Percentiles rank a stretch among this genome's conserved stretches.
phyloP scores from a whole-genome alignment of 2,888 invertebrate genomes.

The Magallana nippona region DNA sequence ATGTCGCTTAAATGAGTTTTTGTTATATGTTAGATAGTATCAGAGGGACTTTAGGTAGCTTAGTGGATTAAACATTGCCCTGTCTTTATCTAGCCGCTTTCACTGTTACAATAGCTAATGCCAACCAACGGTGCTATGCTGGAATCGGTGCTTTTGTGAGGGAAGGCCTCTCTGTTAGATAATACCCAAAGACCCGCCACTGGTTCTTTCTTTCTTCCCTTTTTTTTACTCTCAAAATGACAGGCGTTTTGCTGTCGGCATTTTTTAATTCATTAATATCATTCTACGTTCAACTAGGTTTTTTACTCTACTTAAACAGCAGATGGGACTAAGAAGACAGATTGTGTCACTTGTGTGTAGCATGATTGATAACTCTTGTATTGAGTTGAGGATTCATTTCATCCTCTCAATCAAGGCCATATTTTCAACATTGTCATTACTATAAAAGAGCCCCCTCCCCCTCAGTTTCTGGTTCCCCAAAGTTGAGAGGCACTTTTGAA shows the following conservation, averaged over 20 bases:
- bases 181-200: constrained; percentile 29
- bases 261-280: constrained; percentile 23
- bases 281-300: constrained; percentile 22
- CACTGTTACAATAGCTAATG: constrained; percentile 23
- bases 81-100: constrained; percentile 30
- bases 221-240: not conserved
- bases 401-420: constrained; percentile 29
- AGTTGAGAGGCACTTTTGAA: not conserved
- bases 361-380: constrained; percentile 10
- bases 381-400: not conserved
- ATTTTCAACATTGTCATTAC: constrained; percentile 2
- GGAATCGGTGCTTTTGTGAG: constrained; percentile 13
- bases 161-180: constrained; percentile 17
- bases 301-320: not conserved
- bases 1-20: constrained; percentile 26
- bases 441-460: not conserved
- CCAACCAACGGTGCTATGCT: constrained; percentile 30
- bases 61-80: constrained; percentile 24
- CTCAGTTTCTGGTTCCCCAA: not conserved
- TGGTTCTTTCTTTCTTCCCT: not conserved
- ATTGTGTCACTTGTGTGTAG: not conserved
- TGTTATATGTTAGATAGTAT: constrained; percentile 25
- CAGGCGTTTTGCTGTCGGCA: constrained; percentile 29
- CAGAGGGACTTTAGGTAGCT: constrained; percentile 30
- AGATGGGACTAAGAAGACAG: constrained; percentile 2